Evolutionary conservation across 2,797 vertebrate genomes (phyloP), one percentile per base, ranked within the genome.

Genomic region (Scyliorhinus canicula): DNA sequence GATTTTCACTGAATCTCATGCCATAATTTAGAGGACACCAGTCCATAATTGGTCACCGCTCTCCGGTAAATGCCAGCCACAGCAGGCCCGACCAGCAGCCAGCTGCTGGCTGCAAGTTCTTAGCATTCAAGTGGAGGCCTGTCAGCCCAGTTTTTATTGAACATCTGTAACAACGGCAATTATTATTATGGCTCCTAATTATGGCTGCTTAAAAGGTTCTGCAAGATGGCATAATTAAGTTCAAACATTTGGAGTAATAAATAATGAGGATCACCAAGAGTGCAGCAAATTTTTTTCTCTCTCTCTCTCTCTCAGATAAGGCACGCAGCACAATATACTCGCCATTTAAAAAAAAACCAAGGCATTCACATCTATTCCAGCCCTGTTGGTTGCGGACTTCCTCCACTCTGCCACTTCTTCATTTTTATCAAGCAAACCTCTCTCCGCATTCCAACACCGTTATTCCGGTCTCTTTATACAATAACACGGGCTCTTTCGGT

Each of bases 181-280:
- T 95, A 96, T 95, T 95, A 95, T 86, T 96, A 95, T 97, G 96
- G 97, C 96, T 97, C 95, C 96, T 96, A 96, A 97, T 96, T 97
- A 96, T 95, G 96, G 96, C 95, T 97, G 95, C 96, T 97, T 96
- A 96, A 95, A 91, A 97, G 96, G 95, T 95, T 95, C 95, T 90
- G n/a, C 95, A 96, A 97, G 90, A 95, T 95, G 95, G 95, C 96
- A 96, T 96, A 97, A 97, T 97, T 96, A 96, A 93, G 65, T 96
- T 96, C 96, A 96, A 96, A 95, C 96, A 95, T 95, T 71, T 95
- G 96, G 95, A 96, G 88, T 91, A 95, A 97, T 96, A 95, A 96
- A 97, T 95, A 96, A 95, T 96, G 95, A 96, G 96, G 96, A 96
- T 96, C 95, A 97, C 96, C 96, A 95, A 95, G 55, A 77, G 74